Evolutionary conservation across 2,888 invertebrate species (phyloP), one percentile per base, ranked within the genome.

Genomic region (Archips crataeganus): DNA sequence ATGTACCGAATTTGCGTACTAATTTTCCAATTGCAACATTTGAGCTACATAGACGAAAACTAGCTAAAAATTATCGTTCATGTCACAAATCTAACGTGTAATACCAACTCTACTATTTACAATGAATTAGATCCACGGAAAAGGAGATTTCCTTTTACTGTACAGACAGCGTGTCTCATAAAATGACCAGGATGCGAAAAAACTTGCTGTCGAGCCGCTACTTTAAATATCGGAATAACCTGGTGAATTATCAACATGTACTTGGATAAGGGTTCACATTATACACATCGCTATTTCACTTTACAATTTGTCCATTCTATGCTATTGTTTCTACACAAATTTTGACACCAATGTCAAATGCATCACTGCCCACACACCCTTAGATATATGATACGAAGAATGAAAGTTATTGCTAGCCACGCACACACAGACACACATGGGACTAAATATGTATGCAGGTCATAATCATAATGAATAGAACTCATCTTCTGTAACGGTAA

Each of bases 401-500:
- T 57, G 67, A 62, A 57, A 36, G 36, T 49, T 64, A 68, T 13
- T 11, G 32, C 54, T 72, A 73, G 10, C 70, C 81, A 63, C 62
- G 23, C 72, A 57, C 67, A 62, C 72, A 15, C 23, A 5, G n/a
- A 49, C n/a, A 45, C 75, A 65, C 79, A 63, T 75, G 80, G 77
- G 11, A 65, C 51, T 74, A 70, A 51, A 71, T 47, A 60, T 64
- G 34, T 51, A 75, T 71, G 70, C 49, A 61, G 70, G 65, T 67
- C 4, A 6, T 6, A 39, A 66, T 32, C 67, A 64, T 51, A 49
- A 71, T 71, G 66, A 71, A 49, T 49, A 71, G 72, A 79, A 85
- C 85, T 84, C 85, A 84, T 83, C 82, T 79, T 79, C 86, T 84
- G 82, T 81, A 80, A 79, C 77, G 60, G 1, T 6, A 45, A 2